Percentiles rank a stretch among this genome's conserved stretches.
Evolutionary conservation across 2,888 invertebrate genomes (phyloP).

Genomic region (Ryuthela nishihirai): DNA sequence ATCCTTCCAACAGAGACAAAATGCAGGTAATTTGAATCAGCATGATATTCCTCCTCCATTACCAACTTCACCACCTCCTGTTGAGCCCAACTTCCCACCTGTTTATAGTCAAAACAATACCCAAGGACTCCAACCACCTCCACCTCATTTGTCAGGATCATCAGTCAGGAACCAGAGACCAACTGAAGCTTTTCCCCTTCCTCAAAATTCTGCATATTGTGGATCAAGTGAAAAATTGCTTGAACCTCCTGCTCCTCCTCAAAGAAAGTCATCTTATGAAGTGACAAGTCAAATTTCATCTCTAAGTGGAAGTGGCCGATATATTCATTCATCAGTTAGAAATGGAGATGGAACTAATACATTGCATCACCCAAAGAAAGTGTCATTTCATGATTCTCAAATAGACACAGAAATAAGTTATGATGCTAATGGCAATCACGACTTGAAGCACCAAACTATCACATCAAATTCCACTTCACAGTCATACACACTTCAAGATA

Average conservation of each 20-base stretch:
- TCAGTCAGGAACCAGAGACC: constrained; percentile 40
- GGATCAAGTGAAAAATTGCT: constrained; percentile 12
- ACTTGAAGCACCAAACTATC: constrained; percentile 51
- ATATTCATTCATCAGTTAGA: constrained; percentile 26
- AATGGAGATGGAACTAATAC: constrained; percentile 22
- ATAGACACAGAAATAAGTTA: constrained; percentile 44
- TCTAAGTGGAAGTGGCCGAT: constrained; percentile 19
- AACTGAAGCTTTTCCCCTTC: background rate
- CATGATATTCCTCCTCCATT: constrained; percentile 50
- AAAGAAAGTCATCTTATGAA: constrained; percentile 81
- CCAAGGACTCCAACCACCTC: background rate
- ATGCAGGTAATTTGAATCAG: constrained; percentile 20
- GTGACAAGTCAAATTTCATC: constrained; percentile 64
- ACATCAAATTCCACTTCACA: background rate
- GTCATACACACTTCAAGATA: constrained; percentile 47
- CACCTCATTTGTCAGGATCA: background rate
- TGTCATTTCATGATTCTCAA: constrained; percentile 51
- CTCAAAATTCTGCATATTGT: constrained; percentile 1
- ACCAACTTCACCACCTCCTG: constrained; percentile 45
- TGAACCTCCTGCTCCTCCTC: constrained; percentile 66
- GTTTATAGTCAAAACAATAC: constrained; percentile 26
- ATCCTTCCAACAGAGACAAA: background rate
- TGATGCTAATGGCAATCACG: constrained; percentile 48
- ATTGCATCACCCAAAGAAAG: constrained; percentile 46
- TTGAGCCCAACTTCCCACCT: constrained; percentile 36